Percentiles rank a stretch among this genome's conserved stretches.
These are phyloP conservation scores for Cherax quadricarinatus DNA, from an alignment of 1,140 invertebrate genomes.

Conservation along the genomic window DNA sequence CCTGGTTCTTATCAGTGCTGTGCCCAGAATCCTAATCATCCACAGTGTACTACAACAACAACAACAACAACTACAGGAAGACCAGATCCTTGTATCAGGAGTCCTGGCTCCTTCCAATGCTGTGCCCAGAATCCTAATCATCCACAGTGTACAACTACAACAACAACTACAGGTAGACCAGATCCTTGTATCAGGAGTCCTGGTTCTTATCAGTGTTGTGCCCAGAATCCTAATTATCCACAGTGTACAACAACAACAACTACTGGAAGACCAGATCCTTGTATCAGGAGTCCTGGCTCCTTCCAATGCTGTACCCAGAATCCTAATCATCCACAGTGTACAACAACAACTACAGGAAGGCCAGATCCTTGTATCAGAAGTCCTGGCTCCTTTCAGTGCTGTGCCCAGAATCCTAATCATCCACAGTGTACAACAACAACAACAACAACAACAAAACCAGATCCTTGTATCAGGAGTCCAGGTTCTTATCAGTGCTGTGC, in stretches of 20 bases:
- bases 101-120: constrained; percentile 29
- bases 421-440: constrained; percentile 28
- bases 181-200: constrained; percentile 26
- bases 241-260: constrained; percentile 18
- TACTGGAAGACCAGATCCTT: constrained; percentile 39
- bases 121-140: constrained; percentile 44
- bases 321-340: constrained; percentile 10
- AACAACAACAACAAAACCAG: constrained; percentile 26
- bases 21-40: constrained; percentile 26
- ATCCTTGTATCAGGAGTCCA: constrained; percentile 41
- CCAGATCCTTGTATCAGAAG: constrained; percentile 33
- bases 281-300: constrained; percentile 24
- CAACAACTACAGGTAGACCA: constrained; percentile 19
- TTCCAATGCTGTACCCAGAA: constrained; percentile 19
- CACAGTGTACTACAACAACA: constrained; percentile 13
- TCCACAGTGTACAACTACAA: constrained; percentile 18
- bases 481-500: constrained; percentile 29
- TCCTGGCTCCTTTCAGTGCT: constrained; percentile 57
- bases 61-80: constrained; percentile 28
- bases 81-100: constrained; percentile 34
- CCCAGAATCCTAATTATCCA: constrained; percentile 42
- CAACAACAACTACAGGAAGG: not conserved
- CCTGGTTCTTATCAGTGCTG: not conserved
- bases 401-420: constrained; percentile 46
- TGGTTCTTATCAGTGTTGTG: constrained; percentile 56